Evolutionary conservation across 2,888 invertebrate genomes (phyloP).

Genomic region (Ramazzottius varieornatus): DNA sequence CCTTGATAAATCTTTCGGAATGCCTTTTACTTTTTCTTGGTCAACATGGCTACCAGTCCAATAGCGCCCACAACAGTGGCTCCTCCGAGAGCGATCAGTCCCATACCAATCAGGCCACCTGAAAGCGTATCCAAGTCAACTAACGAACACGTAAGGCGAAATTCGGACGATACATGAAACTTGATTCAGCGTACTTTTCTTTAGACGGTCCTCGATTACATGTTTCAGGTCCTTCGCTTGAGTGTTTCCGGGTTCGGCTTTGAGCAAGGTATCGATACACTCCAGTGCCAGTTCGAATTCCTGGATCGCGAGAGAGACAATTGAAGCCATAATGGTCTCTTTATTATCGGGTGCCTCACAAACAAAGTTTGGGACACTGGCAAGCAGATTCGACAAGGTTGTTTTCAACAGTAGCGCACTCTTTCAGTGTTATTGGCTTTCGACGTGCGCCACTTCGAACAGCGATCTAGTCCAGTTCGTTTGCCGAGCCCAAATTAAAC

Average conservation of each 20-base stretch:
- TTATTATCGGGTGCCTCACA: too few species aligned
- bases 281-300: constrained; percentile 3
- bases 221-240: neutral
- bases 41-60: neutral
- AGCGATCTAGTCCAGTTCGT: too few species aligned
- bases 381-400: too few species aligned
- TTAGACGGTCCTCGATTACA: neutral
- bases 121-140: neutral
- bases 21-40: neutral
- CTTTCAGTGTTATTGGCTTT: too few species aligned
- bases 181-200: neutral
- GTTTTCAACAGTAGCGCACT: too few species aligned
- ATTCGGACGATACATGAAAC: neutral
- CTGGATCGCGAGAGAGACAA: too few species aligned
- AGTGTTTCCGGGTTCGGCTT: neutral
- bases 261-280: neutral
- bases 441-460: too few species aligned
- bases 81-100: neutral
- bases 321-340: too few species aligned
- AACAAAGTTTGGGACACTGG: too few species aligned
- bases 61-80: neutral
- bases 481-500: too few species aligned
- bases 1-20: too few species aligned
- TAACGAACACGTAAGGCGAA: neutral
- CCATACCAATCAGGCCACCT: constrained; percentile 3